These are phyloP conservation scores for Himalopsyche tibetana DNA, from an alignment of 2,888 invertebrate species.

Conservation along the genomic window DNA sequence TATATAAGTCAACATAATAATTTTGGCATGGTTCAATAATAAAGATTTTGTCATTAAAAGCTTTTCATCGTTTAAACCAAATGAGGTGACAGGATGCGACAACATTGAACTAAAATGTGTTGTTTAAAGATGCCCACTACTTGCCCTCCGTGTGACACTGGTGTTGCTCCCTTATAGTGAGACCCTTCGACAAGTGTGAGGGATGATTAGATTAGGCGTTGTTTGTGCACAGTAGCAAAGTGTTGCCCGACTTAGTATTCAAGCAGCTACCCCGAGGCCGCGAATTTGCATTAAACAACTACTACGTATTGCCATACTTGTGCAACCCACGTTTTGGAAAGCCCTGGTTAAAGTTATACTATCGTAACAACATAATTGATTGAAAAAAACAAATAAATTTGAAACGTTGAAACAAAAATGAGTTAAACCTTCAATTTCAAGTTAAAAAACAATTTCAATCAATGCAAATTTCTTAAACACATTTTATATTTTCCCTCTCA, in stretches of 20 bases:
- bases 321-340: conserved; percentile 3
- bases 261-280: neutral
- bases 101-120: too few species aligned
- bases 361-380: neutral
- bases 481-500: too few species aligned
- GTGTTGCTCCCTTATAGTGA: neutral
- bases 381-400: too few species aligned
- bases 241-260: conserved; percentile 38
- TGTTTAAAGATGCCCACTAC: too few species aligned
- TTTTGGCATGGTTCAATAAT: too few species aligned
- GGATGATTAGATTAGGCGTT: conserved; percentile 37
- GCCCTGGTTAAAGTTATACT: neutral
- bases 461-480: too few species aligned
- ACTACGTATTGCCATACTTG: conserved; percentile 1
- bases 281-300: conserved; percentile 35
- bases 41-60: too few species aligned
- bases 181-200: conserved; percentile 39
- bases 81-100: neutral
- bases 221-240: conserved; percentile 41
- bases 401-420: too few species aligned
- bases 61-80: too few species aligned
- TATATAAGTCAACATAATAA: too few species aligned
- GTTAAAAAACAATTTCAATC: too few species aligned
- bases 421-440: too few species aligned
- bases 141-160: neutral